phyloP scores from a whole-genome alignment of 2,113 vertebrate species.

The Lycaon pictus region DNA sequence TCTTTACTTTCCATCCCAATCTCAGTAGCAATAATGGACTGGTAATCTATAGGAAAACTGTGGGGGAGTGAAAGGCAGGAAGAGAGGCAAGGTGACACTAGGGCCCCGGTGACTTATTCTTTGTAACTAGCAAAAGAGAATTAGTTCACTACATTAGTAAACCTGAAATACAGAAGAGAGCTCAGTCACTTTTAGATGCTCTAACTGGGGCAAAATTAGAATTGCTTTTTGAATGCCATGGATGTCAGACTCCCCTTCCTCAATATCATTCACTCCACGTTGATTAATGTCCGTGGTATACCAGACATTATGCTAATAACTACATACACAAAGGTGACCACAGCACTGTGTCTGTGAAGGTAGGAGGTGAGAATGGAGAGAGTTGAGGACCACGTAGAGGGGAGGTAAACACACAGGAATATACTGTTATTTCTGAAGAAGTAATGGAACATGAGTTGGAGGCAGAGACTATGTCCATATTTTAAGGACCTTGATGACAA shows the following conservation, averaged over 20 bases:
- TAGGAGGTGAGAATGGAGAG: neutral
- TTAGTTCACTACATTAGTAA: neutral
- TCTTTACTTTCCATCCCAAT: neutral
- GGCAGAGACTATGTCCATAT: neutral
- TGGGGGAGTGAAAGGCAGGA: neutral
- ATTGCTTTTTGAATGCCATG: neutral
- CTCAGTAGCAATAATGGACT: neutral
- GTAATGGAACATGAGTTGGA: neutral
- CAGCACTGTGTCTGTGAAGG: accelerated
- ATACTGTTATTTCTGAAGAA: neutral
- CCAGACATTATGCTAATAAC: neutral
- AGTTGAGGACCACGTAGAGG: neutral
- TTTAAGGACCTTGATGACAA: neutral
- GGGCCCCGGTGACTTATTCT: neutral
- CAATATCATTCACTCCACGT: neutral
- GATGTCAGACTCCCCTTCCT: neutral
- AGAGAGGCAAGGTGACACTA: neutral
- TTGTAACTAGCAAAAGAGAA: neutral
- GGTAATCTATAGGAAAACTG: neutral
- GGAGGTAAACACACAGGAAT: neutral
- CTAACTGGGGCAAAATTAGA: neutral
- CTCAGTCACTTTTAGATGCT: neutral
- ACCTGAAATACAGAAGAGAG: neutral
- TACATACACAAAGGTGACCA: neutral
- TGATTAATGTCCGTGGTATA: neutral